A percentile compares a stretch with the other conserved stretches of the same genome.
Conservation (phyloP, 1,140 invertebrate genomes). For the Adelges cooleyi region DNA sequence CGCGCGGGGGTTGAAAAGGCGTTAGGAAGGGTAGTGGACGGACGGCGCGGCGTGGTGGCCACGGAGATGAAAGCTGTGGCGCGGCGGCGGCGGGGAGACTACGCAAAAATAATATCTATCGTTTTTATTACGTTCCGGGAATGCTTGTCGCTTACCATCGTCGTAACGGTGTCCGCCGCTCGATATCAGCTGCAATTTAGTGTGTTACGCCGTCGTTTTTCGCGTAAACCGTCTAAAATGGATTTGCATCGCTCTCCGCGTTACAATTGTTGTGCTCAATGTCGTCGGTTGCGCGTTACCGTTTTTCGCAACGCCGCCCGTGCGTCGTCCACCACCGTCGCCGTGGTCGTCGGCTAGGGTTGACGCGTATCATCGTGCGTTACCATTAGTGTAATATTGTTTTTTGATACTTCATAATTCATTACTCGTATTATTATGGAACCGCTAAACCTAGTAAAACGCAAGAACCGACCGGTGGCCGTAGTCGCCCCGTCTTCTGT, state of each 20-base stretch:
- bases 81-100: not conserved
- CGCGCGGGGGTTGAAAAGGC: not conserved
- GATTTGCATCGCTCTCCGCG: too few species aligned
- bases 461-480: conserved; percentile 41
- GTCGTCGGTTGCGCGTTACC: too few species aligned
- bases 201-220: not conserved
- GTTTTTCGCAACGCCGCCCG: not conserved
- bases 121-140: not conserved
- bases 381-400: too few species aligned
- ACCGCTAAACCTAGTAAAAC: conserved; percentile 39
- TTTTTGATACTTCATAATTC: too few species aligned
- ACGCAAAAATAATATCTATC: not conserved
- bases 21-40: not conserved
- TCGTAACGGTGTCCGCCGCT: not conserved
- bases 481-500: conserved; percentile 39
- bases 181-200: not conserved
- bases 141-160: not conserved
- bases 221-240: not conserved
- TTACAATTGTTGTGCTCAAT: too few species aligned
- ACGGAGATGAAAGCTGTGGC: not conserved
- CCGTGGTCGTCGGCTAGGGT: not conserved
- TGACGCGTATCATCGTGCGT: too few species aligned
- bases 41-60: not conserved
- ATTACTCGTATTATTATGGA: conserved; percentile 30
- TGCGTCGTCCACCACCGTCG: not conserved